Percentiles rank a stretch among this genome's conserved stretches.
Evolutionary conservation across 2,797 vertebrate genomes (phyloP).

Genomic region (Champsocephalus esox): DNA sequence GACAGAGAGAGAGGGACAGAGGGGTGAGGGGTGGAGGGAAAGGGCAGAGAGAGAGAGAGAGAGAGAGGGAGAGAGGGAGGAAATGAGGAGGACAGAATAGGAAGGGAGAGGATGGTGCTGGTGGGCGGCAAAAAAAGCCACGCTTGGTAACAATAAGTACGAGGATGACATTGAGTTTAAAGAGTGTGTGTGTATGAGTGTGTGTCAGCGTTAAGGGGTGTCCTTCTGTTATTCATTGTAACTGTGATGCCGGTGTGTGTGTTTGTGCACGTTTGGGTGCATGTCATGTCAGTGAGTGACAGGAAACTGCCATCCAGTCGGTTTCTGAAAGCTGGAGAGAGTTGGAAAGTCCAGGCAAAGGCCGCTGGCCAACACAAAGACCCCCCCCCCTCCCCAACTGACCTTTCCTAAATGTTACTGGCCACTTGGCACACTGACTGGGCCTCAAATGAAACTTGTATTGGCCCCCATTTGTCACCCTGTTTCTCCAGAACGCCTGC

Average conservation of each 20-base stretch:
- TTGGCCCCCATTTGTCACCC: slow-evolving; percentile 85
- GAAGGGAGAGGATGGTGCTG: slow-evolving; percentile 45
- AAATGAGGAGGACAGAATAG: slow-evolving; percentile 59
- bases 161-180: slow-evolving; percentile 66
- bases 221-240: slow-evolving; percentile 44
- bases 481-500: slow-evolving; percentile 77
- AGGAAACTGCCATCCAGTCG: slow-evolving; percentile 64
- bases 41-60: background rate
- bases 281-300: slow-evolving; percentile 53
- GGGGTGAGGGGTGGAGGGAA: slow-evolving; percentile 8
- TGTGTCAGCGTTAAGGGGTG: slow-evolving; percentile 24
- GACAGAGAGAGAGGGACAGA: slow-evolving; percentile 48
- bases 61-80: slow-evolving; percentile 44
- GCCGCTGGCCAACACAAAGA: slow-evolving; percentile 45
- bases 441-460: slow-evolving; percentile 87
- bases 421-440: slow-evolving; percentile 82
- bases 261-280: slow-evolving; percentile 8
- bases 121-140: slow-evolving; percentile 40
- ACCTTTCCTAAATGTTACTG: slow-evolving; percentile 89
- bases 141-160: slow-evolving; percentile 56
- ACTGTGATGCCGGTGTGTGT: slow-evolving; percentile 28
- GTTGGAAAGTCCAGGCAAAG: slow-evolving; percentile 67
- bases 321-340: slow-evolving; percentile 69
- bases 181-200: slow-evolving; percentile 20
- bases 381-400: slow-evolving; percentile 60